Evolutionary conservation across 2,888 invertebrate genomes (phyloP), one percentile per base, ranked within the genome.

Genomic region (Ctenicera cuprea): DNA sequence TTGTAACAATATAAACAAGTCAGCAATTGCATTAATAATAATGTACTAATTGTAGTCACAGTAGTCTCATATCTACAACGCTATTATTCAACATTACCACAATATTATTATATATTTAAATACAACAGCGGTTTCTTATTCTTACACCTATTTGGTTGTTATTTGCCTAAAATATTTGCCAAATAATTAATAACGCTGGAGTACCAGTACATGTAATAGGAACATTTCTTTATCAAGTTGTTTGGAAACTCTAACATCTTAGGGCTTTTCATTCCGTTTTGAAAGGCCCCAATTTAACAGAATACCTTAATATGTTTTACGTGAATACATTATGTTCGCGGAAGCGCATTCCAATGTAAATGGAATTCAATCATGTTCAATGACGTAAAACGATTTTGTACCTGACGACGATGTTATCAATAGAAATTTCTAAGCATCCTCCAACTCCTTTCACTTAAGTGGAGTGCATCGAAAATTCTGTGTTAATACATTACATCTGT

Each of bases 381-480:
- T 57, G 57, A 57, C 37, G 57, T 57, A 57, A 57, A 57, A 57
- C 57, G 57, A 57, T 57, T 57, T 37, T 57, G 37, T 57, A 57
- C 57, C 57, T 57, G 57, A 57, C 57, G 57, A 57, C 57, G 57
- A 57, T 37, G 57, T 57, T 57, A 57, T 57, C 57, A 57, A 57
- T 57, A 37, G 57, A 16, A 33, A 37, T 18, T 16, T 9, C 18
- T 8, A 37, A n/a, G n/a, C 20, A 18, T 26, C 8, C 12, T 43
- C 43, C 14, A 8, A 14, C 16, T 43, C 16, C 43, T 14, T 43
- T 16, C 16, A 16, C 43, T 14, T 14, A n/a, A 43, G n/a, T n/a
- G 43, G n/a, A 33, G 33, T 33, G 33, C 33, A 9, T 33, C 9
- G 33, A 9, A 5, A 33, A 33, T 26, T 3, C 26, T 3, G 8